Conservation (phyloP, 2,113 vertebrate genomes). For the Stegastes partitus region DNA sequence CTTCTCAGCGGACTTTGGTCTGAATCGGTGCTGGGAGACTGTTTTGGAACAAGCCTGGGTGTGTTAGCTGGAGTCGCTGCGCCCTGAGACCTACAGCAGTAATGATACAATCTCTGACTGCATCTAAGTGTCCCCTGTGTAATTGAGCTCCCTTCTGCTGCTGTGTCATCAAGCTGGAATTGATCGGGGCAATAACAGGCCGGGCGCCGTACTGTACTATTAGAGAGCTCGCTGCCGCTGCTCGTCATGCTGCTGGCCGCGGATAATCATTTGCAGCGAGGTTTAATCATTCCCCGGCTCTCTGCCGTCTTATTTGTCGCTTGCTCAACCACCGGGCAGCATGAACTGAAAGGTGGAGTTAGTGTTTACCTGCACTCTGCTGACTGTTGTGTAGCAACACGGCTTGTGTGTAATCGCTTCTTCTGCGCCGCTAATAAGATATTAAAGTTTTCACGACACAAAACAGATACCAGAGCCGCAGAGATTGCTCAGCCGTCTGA, state of each 20-base stretch:
- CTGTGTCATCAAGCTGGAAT: constrained; percentile 63
- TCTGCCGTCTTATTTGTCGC: not conserved
- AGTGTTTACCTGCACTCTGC: constrained; percentile 38
- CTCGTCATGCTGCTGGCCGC: not conserved
- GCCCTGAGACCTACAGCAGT: constrained; percentile 55
- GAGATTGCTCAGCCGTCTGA: no score
- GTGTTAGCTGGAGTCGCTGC: constrained; percentile 23
- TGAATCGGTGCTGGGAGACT: constrained; percentile 7
- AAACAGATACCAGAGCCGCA: no score
- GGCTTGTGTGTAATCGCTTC: not conserved
- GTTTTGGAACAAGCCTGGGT: constrained; percentile 52
- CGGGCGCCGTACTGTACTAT: not conserved
- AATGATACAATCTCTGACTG: constrained; percentile 48
- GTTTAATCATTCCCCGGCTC: constrained; percentile 44
- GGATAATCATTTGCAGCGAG: constrained; percentile 39
- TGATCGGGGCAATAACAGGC: constrained; percentile 50
- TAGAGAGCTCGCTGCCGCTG: constrained; percentile 2
- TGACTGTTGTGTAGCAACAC: constrained; percentile 20
- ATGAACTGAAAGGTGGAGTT: constrained; percentile 2
- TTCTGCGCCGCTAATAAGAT: not conserved
- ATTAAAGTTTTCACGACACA: not conserved
- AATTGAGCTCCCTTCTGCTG: constrained; percentile 28
- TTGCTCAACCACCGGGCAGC: not conserved
- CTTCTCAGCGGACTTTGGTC: not conserved
- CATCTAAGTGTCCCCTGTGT: constrained; percentile 43